A percentile compares a stretch with the other conserved stretches of the same genome.
Evolutionary conservation across 2,888 invertebrate genomes (phyloP).

Genomic region (Hedychridium roseum): DNA sequence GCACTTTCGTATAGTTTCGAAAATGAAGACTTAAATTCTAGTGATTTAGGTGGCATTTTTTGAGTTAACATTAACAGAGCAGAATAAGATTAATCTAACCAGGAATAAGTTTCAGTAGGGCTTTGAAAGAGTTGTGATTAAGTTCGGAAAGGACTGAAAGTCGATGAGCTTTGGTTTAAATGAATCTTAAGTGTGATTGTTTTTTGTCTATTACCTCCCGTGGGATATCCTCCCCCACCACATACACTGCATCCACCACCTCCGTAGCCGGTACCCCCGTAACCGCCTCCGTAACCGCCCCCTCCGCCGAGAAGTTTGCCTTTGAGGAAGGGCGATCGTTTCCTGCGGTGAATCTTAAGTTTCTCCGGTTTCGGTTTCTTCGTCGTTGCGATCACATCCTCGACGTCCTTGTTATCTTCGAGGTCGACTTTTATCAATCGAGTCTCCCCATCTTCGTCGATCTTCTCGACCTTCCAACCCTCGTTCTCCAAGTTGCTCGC

Average conservation of each 20-base stretch:
- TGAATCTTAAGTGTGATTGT: too few species aligned
- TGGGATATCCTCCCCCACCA: constrained; percentile 1
- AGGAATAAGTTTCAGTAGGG: too few species aligned
- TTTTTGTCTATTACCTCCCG: too few species aligned
- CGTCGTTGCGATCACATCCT: constrained; percentile 7
- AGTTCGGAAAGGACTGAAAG: too few species aligned
- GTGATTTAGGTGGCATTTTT: too few species aligned
- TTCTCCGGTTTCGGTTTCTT: constrained; percentile 8
- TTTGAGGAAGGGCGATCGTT: constrained; percentile 45
- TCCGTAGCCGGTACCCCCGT: constrained; percentile 23
- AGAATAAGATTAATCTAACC: too few species aligned
- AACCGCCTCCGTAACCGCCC: constrained; percentile 20
- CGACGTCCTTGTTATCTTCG: constrained; percentile 20
- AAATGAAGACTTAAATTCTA: too few species aligned
- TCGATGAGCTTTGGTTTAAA: too few species aligned
- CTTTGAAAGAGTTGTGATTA: too few species aligned
- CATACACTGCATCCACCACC: constrained; percentile 4
- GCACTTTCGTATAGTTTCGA: too few species aligned
- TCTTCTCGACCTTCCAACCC: constrained; percentile 49
- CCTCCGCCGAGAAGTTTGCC: constrained; percentile 37
- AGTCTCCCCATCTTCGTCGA: constrained; percentile 43
- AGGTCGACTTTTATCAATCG: constrained; percentile 48
- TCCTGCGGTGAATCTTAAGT: constrained; percentile 46
- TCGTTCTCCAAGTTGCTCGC: constrained; percentile 50
- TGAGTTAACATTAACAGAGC: too few species aligned